Evolutionary conservation across 1,140 invertebrate species (phyloP).

Genomic region (Popillia japonica): DNA sequence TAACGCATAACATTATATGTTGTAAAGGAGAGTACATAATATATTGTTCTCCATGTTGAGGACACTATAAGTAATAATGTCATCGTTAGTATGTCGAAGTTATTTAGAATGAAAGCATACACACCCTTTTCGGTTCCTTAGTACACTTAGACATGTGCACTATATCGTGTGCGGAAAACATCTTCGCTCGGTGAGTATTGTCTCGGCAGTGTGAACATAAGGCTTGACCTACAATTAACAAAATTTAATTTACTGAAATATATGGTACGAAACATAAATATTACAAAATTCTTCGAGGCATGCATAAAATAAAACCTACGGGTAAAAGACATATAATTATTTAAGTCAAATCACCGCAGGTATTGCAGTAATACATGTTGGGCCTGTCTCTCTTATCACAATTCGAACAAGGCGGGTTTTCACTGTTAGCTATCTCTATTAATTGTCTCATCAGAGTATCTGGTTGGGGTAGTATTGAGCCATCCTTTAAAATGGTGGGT

Average conservation of each 20-base stretch:
- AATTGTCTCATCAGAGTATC: conserved; percentile 72
- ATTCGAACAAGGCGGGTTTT: conserved; percentile 75
- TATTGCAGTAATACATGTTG: conserved; percentile 76
- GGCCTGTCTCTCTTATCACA: conserved; percentile 73
- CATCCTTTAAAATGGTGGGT: conserved; percentile 69
- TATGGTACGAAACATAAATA: not conserved
- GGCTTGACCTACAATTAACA: conserved; percentile 68
- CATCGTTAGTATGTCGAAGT: not conserved
- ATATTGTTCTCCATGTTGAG: conserved; percentile 73
- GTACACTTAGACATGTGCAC: conserved; percentile 75
- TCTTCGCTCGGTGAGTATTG: conserved; percentile 76
- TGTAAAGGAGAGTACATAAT: conserved; percentile 76
- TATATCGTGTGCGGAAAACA: conserved; percentile 77
- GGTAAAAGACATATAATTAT: conserved; percentile 17
- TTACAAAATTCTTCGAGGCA: not conserved
- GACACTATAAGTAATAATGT: conserved; percentile 62
- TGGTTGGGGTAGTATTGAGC: conserved; percentile 66
- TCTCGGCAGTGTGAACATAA: conserved; percentile 74
- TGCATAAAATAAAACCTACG: conserved; percentile 22
- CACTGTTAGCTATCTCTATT: conserved; percentile 71
- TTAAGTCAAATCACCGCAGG: conserved; percentile 65
- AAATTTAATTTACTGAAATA: conserved; percentile 22
- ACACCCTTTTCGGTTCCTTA: conserved; percentile 71
- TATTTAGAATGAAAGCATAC: conserved; percentile 11
- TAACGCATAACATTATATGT: conserved; percentile 75